Evolutionary conservation across 37 sponge, comb jelly and placozoan species (phyloP).

Genomic region (Oopsacas minuta): DNA sequence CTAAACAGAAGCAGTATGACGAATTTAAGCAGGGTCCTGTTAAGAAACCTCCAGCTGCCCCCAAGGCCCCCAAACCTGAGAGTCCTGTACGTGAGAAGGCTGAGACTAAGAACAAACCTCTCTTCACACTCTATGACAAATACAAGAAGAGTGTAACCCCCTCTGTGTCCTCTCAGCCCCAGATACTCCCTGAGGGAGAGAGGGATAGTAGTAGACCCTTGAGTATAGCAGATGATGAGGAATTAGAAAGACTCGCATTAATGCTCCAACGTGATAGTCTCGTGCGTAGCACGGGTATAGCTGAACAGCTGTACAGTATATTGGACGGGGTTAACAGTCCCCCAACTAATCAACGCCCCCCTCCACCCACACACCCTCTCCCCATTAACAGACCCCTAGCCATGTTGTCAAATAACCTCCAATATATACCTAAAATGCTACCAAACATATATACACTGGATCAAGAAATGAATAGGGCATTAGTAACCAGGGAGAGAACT

Average conservation of each 20-base stretch:
- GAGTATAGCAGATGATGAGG: conserved; percentile 57
- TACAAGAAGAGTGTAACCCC: background rate
- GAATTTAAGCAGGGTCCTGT: background rate
- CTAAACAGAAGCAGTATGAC: conserved; percentile 36
- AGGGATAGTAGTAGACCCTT: conserved; percentile 18
- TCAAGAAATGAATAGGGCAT: background rate
- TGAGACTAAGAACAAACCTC: background rate
- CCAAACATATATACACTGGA: background rate
- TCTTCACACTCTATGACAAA: background rate
- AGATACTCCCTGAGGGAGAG: background rate
- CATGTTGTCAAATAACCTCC: background rate
- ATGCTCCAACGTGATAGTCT: conserved; percentile 71
- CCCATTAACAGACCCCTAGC: background rate
- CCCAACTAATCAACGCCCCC: background rate
- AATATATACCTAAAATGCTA: background rate
- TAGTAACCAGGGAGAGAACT: background rate
- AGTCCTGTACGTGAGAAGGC: background rate
- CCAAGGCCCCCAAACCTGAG: background rate
- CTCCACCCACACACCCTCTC: background rate
- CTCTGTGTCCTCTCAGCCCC: background rate
- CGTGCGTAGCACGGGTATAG: conserved; percentile 55
- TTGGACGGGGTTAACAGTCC: conserved; percentile 21
- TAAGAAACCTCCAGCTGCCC: background rate
- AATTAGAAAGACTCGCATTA: conserved; percentile 58
- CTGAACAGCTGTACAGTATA: conserved; percentile 47